Conservation (phyloP, 37 sponge, comb jelly and placozoan genomes). For the Mnemiopsis leidyi region DNA sequence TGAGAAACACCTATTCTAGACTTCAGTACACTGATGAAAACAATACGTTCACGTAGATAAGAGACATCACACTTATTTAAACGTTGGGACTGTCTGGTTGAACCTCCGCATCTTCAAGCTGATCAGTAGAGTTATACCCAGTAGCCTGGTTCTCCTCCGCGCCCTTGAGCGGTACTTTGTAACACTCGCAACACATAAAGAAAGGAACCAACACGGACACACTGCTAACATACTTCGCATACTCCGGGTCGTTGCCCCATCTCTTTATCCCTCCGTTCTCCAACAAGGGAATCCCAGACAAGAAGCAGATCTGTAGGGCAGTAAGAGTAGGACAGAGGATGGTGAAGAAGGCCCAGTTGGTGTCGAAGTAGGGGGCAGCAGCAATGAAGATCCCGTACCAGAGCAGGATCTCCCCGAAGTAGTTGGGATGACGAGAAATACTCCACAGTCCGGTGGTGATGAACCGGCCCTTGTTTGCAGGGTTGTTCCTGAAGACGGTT, state of each 20-base stretch:
- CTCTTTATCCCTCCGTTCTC: slow-evolving; percentile 51
- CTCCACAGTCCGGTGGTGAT: slow-evolving; percentile 69
- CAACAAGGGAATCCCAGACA: slow-evolving; percentile 70
- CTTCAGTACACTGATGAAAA: too few relatives aligned
- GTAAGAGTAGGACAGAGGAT: slow-evolving; percentile 68
- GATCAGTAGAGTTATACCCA: background rate
- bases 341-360: slow-evolving; percentile 48
- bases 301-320: slow-evolving; percentile 64
- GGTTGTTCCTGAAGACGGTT: slow-evolving; percentile 68
- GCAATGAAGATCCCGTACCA: slow-evolving; percentile 71
- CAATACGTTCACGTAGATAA: too few relatives aligned
- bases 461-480: slow-evolving; percentile 70
- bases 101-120: background rate
- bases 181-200: slow-evolving; percentile 36
- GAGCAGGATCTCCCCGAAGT: slow-evolving; percentile 70
- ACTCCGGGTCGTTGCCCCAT: slow-evolving; percentile 37
- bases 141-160: background rate
- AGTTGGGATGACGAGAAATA: slow-evolving; percentile 74
- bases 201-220: slow-evolving; percentile 18
- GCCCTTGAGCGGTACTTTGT: background rate
- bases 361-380: slow-evolving; percentile 52
- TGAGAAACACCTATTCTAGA: too few relatives aligned
- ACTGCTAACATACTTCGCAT: background rate
- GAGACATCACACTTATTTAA: too few relatives aligned
- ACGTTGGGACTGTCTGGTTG: background rate